phyloP scores from a whole-genome alignment of 2,797 vertebrate species.

The Aselliscus stoliczkanus region DNA sequence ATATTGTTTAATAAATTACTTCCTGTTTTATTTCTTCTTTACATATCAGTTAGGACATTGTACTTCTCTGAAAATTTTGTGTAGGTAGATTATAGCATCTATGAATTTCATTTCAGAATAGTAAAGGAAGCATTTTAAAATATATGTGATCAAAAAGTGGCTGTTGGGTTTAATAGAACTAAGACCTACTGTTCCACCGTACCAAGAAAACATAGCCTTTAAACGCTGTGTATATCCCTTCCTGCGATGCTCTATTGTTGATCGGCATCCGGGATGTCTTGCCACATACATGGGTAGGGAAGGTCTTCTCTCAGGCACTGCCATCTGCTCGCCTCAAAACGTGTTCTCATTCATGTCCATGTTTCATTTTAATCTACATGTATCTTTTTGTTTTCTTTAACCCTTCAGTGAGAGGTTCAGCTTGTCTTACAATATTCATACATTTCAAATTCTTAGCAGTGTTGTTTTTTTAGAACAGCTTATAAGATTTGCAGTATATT shows the following conservation, averaged over 20 bases:
- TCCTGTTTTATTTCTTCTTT: constrained; percentile 34
- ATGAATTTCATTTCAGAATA: neutral
- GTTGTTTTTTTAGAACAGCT: neutral
- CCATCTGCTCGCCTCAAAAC: neutral
- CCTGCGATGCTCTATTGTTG: neutral
- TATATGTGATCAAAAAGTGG: neutral
- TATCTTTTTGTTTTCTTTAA: neutral
- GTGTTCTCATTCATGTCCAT: neutral
- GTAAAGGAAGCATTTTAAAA: neutral
- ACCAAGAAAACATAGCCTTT: neutral
- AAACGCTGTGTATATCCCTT: neutral
- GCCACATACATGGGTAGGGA: neutral
- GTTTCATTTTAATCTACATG: neutral
- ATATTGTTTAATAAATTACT: neutral
- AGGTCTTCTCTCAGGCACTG: neutral
- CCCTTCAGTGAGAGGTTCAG: neutral
- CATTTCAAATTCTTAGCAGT: neutral
- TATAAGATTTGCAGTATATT: neutral
- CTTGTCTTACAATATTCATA: neutral
- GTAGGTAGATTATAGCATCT: neutral
- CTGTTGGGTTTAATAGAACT: neutral
- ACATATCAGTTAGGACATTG: neutral
- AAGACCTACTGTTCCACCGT: neutral
- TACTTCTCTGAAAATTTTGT: constrained; percentile 5
- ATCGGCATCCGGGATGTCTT: neutral